Conservation (phyloP, 2,113 vertebrate species). For the Oryzias melastigma region DNA sequence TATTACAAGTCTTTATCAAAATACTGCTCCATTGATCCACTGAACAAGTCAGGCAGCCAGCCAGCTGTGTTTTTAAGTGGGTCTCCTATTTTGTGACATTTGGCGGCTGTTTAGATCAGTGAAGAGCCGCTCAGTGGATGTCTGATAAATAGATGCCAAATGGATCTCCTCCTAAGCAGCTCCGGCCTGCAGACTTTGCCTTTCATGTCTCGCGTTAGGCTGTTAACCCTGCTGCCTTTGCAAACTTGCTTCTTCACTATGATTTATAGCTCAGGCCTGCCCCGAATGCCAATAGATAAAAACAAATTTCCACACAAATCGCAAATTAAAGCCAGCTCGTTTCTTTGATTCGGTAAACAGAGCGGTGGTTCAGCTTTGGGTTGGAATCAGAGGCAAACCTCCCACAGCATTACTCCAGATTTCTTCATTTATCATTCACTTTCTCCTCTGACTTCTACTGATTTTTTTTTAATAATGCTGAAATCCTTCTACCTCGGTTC, state of each 20-base stretch:
- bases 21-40: conserved; percentile 5
- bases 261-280: conserved; percentile 19
- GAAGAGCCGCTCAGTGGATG: conserved; percentile 33
- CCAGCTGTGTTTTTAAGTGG: conserved; percentile 3
- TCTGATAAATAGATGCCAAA: conserved; percentile 48
- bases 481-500: conserved; percentile 17
- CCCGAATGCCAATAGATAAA: conserved; percentile 22
- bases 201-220: conserved; percentile 30
- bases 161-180: conserved; percentile 32
- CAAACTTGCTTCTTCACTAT: conserved; percentile 13
- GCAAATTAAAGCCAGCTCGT: conserved; percentile 6
- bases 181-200: conserved; percentile 34
- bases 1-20: neutral
- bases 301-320: neutral
- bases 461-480: conserved; percentile 14
- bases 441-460: neutral
- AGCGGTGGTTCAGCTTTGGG: neutral
- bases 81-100: conserved; percentile 32
- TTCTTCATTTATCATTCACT: conserved; percentile 6
- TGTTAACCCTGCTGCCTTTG: conserved; percentile 37
- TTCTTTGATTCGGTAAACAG: conserved; percentile 2
- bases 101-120: conserved; percentile 31
- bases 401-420: neutral
- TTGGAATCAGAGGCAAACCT: neutral
- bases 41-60: conserved; percentile 7